Evolutionary conservation across 2,113 vertebrate species (phyloP), one percentile per base, ranked within the genome.

Genomic region (Lagopus muta): DNA sequence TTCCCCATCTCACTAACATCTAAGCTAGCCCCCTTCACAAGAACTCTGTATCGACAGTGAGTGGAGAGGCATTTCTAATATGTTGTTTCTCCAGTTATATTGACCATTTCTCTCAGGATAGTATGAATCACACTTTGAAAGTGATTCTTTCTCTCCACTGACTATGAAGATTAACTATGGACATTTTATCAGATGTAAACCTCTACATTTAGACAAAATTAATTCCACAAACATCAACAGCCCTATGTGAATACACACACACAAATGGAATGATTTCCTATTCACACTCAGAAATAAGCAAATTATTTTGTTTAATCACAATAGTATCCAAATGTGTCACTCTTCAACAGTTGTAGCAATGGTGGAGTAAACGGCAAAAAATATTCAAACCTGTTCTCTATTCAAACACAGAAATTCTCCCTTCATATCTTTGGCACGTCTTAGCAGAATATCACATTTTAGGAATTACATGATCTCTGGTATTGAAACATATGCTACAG

Each of bases 401-500:
- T 40, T 32, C 14, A 80, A 89, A 87, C 17, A 40, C 42, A 77
- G 60, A 60, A 89, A 61, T 24, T 86, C 43, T 13, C 30, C 40
- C 36, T 69, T 83, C 61, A 15, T 64, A 73, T 77, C 69, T 86
- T 75, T 52, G 55, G 50, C 47, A 55, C 24, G 27, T 95, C 61
- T 88, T 90, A 92, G 66, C 80, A 94, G 76, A 73, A 48, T 93
- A 97, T 97, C 91, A 60, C 67, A 62, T 94, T 96, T 95, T 91
- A 94, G 69, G 65, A 60, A 48, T 89, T 92, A 94, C 91, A 88
- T 4, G 34, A 71, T 20, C 60, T 92, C 2, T 11, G 42, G 81
- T 88, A 95, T 67, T 92, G 65, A 92, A 80, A 93, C 94, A 96
- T 83, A 32, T 94, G 96, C 83, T 93, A 70, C 52, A 62, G 87